Percentiles rank a stretch among this genome's conserved stretches.
These are phyloP conservation scores for Proisotoma minuta DNA, from an alignment of 2,888 invertebrate species.

Conservation along the genomic window DNA sequence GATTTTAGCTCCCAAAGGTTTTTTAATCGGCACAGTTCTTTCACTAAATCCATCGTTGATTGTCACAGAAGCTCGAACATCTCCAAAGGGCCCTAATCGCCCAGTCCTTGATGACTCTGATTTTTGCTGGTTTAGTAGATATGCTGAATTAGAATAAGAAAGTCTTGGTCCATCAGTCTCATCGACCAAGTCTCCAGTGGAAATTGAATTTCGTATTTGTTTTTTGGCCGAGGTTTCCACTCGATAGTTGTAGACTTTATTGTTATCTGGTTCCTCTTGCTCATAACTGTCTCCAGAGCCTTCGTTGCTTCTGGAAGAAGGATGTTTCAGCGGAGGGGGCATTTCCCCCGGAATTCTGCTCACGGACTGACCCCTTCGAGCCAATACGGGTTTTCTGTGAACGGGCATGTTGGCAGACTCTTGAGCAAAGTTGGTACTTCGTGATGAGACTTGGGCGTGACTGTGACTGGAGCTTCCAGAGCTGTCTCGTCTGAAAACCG, in stretches of 20 bases:
- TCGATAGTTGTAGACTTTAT: background rate
- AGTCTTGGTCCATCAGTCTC: slow-evolving; percentile 1
- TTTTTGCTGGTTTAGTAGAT: slow-evolving; percentile 29
- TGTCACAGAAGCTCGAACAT: background rate
- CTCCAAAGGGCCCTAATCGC: slow-evolving; percentile 6
- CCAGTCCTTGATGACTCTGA: background rate
- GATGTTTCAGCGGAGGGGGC: background rate
- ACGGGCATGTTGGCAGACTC: slow-evolving; percentile 25
- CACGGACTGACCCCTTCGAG: slow-evolving; percentile 25
- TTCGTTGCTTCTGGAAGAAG: background rate
- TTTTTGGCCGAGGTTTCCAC: background rate
- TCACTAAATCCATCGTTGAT: too few relatives aligned
- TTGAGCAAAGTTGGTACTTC: too few relatives aligned
- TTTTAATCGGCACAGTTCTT: slow-evolving; percentile 27
- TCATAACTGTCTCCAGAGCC: background rate
- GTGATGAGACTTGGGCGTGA: slow-evolving; percentile 1
- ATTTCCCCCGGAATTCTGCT: slow-evolving; percentile 7
- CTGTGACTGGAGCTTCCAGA: slow-evolving; percentile 5
- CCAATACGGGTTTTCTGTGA: slow-evolving; percentile 34
- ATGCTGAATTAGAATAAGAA: slow-evolving; percentile 17
- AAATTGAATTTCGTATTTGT: slow-evolving; percentile 20
- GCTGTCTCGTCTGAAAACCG: background rate
- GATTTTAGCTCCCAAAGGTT: too few relatives aligned
- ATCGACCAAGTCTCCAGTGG: slow-evolving; percentile 29
- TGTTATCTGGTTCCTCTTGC: background rate